Evolutionary conservation across 2,888 invertebrate genomes (phyloP).

Genomic region (Glyphotaelius pellucidus): DNA sequence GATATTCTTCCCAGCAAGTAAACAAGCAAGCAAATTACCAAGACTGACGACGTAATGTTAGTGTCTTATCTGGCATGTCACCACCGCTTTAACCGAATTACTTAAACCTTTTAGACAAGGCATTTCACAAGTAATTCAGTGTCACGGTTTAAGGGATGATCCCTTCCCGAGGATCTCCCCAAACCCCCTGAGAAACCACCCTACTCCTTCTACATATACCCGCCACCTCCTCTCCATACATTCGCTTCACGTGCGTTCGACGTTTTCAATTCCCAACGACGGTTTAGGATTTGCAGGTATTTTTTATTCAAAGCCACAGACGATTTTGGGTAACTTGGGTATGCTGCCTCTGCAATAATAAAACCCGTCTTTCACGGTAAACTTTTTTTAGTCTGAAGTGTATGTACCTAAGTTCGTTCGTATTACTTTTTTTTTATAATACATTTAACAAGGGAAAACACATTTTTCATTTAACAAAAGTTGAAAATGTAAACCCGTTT

Average conservation of each 20-base stretch:
- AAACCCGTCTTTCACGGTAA: conserved; percentile 15
- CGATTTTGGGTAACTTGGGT: conserved; percentile 57
- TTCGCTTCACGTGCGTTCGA: conserved; percentile 64
- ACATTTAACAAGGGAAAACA: not conserved
- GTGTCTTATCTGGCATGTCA: conserved; percentile 40
- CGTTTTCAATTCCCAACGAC: conserved; percentile 64
- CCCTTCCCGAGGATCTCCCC: conserved; percentile 37
- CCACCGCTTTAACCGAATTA: conserved; percentile 52
- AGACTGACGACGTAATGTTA: conserved; percentile 41
- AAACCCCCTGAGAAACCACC: conserved; percentile 31
- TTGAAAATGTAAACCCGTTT: not conserved
- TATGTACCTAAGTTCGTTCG: not conserved
- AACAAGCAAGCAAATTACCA: conserved; percentile 42
- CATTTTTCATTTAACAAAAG: not conserved
- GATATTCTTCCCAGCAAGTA: not conserved
- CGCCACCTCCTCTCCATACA: conserved; percentile 33
- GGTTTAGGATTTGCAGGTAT: conserved; percentile 61
- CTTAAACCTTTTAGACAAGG: conserved; percentile 59
- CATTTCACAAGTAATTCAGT: conserved; percentile 65
- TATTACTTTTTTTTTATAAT: not conserved
- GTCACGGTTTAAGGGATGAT: conserved; percentile 65
- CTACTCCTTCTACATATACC: not conserved
- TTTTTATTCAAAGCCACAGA: conserved; percentile 56
- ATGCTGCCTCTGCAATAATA: conserved; percentile 38
- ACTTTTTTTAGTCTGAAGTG: conserved; percentile 24